Base-by-base conservation (phyloP, 2,888 invertebrate genomes). In the Fragum whitleyi region DNA sequence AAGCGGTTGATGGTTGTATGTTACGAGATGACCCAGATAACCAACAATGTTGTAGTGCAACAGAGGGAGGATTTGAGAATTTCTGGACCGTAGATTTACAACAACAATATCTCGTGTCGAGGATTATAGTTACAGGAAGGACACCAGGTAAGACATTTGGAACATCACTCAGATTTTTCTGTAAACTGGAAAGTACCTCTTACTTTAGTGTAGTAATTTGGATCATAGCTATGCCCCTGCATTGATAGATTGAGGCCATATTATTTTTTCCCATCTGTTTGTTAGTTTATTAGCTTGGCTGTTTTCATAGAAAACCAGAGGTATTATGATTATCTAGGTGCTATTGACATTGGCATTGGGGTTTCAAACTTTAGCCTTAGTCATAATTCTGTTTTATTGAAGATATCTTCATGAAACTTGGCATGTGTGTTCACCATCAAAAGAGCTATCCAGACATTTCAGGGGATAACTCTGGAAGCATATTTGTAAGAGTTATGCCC, bases 1-100 rank as follows among this genome's bases (percentile, higher is more conserved):
- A 77, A 29, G 81, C 81, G 0, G 71, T 81, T 0, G 81, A 81
- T 39, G 74, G 77, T n/a, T 81, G 81, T 53, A 32, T 39, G 19
- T 32, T 73, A 14, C 26, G 61, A 29, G 61, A 61, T 32, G 61
- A 61, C 28, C 61, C 61, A 16, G 61, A 61, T n/a, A 61, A 61
- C 28, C 61, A 61, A 32, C 32, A 61, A 32, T 61, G 61, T 32
- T 61, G 61, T 61, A 61, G 80, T 32, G 65, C 68, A 36, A 80
- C 71, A 16, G 51, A 78, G 19, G 57, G 69, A 51, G 69, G 59
- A 0, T 26, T 21, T 23, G 68, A 69, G 16, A 76, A 80, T 42
- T 80, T 76, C 51, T 80, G 80, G 80, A 72, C 73, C 19, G 69
- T 80, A 16, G 75, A 61, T 61, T 61, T 61, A 61, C 32, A 61